Evolutionary conservation across 1,140 invertebrate species (phyloP).

Genomic region (Brachionus manjavacas): DNA sequence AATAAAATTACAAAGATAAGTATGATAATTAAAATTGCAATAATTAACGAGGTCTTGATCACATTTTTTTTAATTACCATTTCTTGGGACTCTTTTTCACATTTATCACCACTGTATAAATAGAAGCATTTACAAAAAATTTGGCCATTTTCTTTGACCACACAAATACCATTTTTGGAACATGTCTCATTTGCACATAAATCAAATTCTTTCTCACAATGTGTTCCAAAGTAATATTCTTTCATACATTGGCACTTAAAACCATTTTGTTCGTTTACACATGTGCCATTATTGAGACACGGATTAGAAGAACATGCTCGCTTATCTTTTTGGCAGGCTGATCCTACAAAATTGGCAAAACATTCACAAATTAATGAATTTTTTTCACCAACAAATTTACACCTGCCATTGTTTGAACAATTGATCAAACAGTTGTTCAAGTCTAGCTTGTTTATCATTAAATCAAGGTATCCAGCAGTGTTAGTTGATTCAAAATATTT

Average conservation of each 20-base stretch:
- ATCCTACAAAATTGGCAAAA: conserved; percentile 44
- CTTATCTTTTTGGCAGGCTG: not conserved
- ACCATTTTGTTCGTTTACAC: not conserved
- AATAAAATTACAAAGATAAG: not conserved
- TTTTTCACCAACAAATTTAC: not conserved
- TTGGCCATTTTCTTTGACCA: not conserved
- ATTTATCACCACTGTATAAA: not conserved
- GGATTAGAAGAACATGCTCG: conserved; percentile 41
- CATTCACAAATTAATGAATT: conserved; percentile 47
- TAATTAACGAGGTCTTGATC: not conserved
- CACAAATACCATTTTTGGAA: not conserved
- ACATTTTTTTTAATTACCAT: not conserved
- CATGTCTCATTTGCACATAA: conserved; percentile 19
- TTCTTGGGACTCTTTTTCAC: not conserved
- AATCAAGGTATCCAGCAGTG: not conserved
- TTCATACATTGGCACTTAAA: not conserved
- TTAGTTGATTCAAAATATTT: not conserved
- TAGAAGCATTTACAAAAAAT: not conserved
- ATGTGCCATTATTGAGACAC: conserved; percentile 41
- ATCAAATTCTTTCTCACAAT: not conserved
- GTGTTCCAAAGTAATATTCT: not conserved
- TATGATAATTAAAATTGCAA: not conserved
- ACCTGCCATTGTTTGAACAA: not conserved
- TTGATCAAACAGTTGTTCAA: not conserved
- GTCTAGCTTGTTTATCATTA: not conserved